Evolutionary conservation across 2,888 invertebrate species (phyloP), one percentile per base, ranked within the genome.

Genomic region (Pandemis corylana): DNA sequence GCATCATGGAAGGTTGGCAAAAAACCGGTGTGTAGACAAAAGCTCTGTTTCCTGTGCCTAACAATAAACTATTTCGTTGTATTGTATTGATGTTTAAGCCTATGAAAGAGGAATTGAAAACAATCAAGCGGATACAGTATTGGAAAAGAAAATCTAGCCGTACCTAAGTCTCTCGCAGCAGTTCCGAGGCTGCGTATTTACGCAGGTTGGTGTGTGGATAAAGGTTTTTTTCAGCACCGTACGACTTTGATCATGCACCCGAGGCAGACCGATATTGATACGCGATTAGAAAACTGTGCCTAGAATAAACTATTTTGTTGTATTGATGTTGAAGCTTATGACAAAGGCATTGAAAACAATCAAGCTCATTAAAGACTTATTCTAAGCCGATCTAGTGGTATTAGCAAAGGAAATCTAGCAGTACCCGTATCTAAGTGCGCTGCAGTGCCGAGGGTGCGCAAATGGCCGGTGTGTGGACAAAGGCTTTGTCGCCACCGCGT

Each of bases 171-270:
- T 20, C 20, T 20, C 10, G 0, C 6, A 13, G 64, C 9, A 9
- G 41, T 10, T 3, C 56, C 7, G 15, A 64, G 59, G 49, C 59
- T 64, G 63, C 69, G 73, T 65, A 76, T n/a, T n/a, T n/a, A n/a
- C n/a, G n/a, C n/a, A n/a, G 67, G 81, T 89, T 85, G 89, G 91
- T 88, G 87, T 87, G 88, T 85, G 86, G 82, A 89, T 89, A 89
- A 90, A 87, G 81, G 82, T 86, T 86, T 90, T 20, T 88, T 89
- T 89, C 87, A 85, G 85, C 84, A 85, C 86, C 84, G 87, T 82
- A 77, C 76, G 46, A 85, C 86, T 85, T 86, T 85, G 82, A 81
- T 78, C 78, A 80, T 77, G 81, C 82, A 84, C 84, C 83, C 83
- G 85, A 9, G 46, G 2, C 46, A 10, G 12, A 3, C 5, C 46